These are phyloP conservation scores for Notarius quadriscutis DNA, from an alignment of 2,113 vertebrate genomes.

Conservation along the genomic window DNA sequence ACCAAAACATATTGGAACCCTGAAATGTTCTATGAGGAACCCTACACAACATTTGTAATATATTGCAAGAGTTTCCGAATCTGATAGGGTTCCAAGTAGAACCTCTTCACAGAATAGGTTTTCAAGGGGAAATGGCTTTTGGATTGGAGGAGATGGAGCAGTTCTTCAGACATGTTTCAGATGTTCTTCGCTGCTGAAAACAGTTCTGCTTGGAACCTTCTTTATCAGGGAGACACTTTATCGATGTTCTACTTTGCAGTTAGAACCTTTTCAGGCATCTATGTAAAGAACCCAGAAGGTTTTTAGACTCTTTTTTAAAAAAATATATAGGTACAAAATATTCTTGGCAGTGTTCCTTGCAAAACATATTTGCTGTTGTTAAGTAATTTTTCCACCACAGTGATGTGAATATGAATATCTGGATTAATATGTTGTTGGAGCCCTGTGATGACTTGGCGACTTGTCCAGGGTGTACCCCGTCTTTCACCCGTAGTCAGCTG, in stretches of 20 bases:
- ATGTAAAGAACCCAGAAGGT: neutral
- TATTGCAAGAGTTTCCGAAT: neutral
- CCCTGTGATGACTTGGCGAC: too few species aligned
- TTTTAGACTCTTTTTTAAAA: neutral
- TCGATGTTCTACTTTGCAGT: neutral
- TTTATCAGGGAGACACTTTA: neutral
- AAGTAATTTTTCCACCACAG: neutral
- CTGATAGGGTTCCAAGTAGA: neutral
- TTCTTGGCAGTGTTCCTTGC: neutral
- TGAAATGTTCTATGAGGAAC: neutral
- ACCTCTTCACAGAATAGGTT: neutral
- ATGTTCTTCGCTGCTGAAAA: neutral
- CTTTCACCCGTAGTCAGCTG: too few species aligned
- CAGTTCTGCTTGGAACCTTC: neutral
- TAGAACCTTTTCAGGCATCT: neutral
- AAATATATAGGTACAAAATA: too few species aligned
- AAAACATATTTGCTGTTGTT: neutral
- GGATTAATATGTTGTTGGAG: neutral
- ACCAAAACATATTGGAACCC: neutral
- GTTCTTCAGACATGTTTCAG: neutral
- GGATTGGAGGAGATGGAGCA: neutral
- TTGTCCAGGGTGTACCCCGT: too few species aligned
- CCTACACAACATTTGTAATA: neutral
- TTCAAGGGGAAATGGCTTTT: neutral
- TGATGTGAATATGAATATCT: neutral